Conservation (phyloP, 2,888 invertebrate species). For the Poecilus cupreus region DNA sequence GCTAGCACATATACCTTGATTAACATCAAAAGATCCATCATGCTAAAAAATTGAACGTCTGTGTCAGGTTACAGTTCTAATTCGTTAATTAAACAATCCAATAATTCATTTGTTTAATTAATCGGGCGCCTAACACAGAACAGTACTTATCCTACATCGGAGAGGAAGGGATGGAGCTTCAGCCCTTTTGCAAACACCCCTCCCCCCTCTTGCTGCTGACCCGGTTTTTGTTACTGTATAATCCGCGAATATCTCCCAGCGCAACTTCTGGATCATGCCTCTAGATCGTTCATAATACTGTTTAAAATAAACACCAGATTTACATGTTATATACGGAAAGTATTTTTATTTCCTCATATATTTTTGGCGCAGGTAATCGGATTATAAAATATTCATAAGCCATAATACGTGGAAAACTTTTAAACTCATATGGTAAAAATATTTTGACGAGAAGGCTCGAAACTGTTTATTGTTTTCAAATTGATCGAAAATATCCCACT, state of each 20-base stretch:
- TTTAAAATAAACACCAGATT: conserved; percentile 4
- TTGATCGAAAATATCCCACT: background rate
- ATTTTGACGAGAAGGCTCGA: too few species aligned
- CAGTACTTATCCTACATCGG: conserved; percentile 12
- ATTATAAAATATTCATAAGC: background rate
- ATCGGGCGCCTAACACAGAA: conserved; percentile 23
- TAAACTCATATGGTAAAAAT: background rate
- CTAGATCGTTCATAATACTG: background rate
- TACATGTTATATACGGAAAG: background rate
- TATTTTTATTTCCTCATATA: background rate
- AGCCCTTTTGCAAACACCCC: background rate
- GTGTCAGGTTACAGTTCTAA: conserved; percentile 25
- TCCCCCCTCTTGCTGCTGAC: background rate
- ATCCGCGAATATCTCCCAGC: background rate
- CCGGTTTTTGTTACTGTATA: conserved; percentile 11
- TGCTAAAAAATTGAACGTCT: background rate
- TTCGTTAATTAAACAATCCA: conserved; percentile 52
- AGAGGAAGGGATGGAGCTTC: background rate
- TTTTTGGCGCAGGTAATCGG: background rate
- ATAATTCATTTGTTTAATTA: conserved; percentile 57
- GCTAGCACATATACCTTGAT: background rate
- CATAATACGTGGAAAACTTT: background rate
- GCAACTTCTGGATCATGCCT: background rate
- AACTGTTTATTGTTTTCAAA: conserved; percentile 1
- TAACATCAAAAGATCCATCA: conserved; percentile 34